Conservation (phyloP, 2,113 vertebrate species). For the Phodopus roborovskii region DNA sequence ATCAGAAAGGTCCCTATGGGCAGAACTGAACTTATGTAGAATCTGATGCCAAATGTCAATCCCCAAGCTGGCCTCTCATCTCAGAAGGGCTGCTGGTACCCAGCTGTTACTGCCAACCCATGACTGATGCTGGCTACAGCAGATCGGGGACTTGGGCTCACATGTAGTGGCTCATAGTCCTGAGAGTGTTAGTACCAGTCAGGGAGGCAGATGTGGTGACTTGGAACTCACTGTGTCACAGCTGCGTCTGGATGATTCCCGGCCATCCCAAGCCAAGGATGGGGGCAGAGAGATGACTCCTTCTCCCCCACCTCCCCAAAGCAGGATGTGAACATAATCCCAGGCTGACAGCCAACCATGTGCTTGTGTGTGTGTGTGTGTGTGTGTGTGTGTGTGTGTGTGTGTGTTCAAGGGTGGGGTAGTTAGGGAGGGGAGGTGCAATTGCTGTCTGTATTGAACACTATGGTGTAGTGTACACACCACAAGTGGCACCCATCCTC, state of each 20-base stretch:
- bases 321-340: not conserved
- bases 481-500: not conserved
- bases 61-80: not conserved
- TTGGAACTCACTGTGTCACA: not conserved
- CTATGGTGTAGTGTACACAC: too few relatives aligned
- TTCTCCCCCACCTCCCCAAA: not conserved
- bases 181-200: not conserved
- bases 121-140: too few relatives aligned
- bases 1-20: not conserved
- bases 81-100: not conserved
- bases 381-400: not conserved
- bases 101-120: not conserved
- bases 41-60: not conserved
- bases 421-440: too few relatives aligned
- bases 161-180: not conserved
- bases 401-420: too few relatives aligned
- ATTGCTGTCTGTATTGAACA: not conserved
- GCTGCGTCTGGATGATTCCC: not conserved
- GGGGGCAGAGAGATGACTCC: not conserved
- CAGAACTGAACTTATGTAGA: not conserved
- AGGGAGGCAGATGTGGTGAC: not conserved
- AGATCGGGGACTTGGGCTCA: not conserved
- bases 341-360: not conserved
- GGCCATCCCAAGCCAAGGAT: not conserved
- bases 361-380: too few relatives aligned